Evolutionary conservation across 1,140 invertebrate species (phyloP).

Genomic region (Bemisia tabaci): DNA sequence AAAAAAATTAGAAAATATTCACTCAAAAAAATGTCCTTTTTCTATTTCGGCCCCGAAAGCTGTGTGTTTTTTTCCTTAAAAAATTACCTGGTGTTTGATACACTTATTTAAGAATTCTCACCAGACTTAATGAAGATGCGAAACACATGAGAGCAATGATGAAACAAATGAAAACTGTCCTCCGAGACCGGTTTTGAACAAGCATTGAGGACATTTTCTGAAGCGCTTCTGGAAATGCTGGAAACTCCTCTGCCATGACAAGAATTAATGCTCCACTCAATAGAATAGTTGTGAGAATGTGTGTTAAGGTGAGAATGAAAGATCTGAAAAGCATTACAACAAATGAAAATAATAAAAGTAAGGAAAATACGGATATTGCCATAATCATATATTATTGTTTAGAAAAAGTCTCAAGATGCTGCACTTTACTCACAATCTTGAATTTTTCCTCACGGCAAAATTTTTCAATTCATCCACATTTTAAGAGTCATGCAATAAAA

Average conservation of each 20-base stretch:
- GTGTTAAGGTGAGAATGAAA: constrained; percentile 36
- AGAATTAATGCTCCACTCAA: constrained; percentile 51
- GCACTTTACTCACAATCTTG: too few species aligned
- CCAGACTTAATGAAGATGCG: constrained; percentile 31
- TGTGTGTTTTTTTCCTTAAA: too few species aligned
- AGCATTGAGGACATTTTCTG: constrained; percentile 56
- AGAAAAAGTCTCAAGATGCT: too few species aligned
- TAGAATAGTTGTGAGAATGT: constrained; percentile 48
- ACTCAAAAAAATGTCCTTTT: background rate
- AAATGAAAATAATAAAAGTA: constrained; percentile 3
- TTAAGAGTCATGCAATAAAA: too few species aligned
- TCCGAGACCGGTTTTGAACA: constrained; percentile 47
- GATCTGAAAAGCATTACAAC: constrained; percentile 26
- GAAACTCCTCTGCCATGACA: constrained; percentile 77
- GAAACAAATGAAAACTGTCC: constrained; percentile 65
- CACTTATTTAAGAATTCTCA: constrained; percentile 18
- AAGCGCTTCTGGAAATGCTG: constrained; percentile 44
- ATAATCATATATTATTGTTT: constrained; percentile 6
- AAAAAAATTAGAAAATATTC: background rate
- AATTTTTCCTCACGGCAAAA: too few species aligned
- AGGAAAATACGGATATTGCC: too few species aligned
- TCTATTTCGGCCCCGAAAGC: background rate
- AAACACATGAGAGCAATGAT: constrained; percentile 57
- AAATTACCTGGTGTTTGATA: background rate
- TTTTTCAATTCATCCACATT: too few species aligned